phyloP scores from a whole-genome alignment of 2,888 invertebrate species.

The Chesias legatella region DNA sequence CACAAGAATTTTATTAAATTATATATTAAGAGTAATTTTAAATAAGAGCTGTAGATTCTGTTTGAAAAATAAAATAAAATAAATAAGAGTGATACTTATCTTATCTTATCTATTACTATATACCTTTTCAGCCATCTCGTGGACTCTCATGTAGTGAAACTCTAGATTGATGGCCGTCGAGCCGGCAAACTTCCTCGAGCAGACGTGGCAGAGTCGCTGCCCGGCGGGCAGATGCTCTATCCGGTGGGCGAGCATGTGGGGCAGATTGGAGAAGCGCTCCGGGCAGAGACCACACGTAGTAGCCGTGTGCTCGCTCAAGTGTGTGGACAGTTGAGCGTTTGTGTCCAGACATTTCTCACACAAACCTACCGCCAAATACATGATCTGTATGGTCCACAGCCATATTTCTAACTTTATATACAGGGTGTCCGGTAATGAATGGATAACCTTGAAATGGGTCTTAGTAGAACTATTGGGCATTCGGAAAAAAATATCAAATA shows the following conservation, averaged over 20 bases:
- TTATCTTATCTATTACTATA: not conserved
- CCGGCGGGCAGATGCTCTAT: slow-evolving; percentile 6
- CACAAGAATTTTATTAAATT: no score
- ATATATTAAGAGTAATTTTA: no score
- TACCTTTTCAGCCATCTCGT: slow-evolving; percentile 15
- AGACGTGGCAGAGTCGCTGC: slow-evolving; percentile 11
- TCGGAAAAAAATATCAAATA: no score
- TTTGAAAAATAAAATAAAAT: no score
- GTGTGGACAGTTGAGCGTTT: slow-evolving; percentile 2
- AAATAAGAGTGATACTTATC: no score
- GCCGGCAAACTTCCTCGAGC: slow-evolving; percentile 6
- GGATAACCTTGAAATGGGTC: no score
- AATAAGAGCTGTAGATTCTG: no score
- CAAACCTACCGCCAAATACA: slow-evolving; percentile 1
- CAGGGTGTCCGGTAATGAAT: no score
- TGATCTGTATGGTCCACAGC: no score
- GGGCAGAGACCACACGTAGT: slow-evolving; percentile 7
- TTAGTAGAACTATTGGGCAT: no score
- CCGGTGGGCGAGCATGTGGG: slow-evolving; percentile 11
- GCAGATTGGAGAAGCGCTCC: slow-evolving; percentile 6
- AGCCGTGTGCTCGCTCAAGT: slow-evolving; percentile 13
- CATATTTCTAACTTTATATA: no score
- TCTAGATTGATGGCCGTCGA: slow-evolving; percentile 9
- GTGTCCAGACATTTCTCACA: slow-evolving; percentile 6
- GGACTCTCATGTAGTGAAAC: slow-evolving; percentile 15